Conservation (phyloP, 1,140 invertebrate species). For the Hyposmocoma kahamanoa region DNA sequence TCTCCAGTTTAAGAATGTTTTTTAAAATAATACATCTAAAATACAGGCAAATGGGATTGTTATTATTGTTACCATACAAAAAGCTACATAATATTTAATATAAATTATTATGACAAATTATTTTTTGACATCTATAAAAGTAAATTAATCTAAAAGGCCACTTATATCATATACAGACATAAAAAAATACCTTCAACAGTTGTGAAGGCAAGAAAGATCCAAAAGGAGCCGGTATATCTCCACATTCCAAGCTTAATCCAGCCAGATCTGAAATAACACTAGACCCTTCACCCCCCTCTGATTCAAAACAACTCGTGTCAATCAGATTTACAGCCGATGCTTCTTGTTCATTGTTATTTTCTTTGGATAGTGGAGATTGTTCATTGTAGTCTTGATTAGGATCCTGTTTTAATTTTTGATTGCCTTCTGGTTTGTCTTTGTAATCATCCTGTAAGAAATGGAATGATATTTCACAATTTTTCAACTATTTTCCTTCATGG, state of each 20-base stretch:
- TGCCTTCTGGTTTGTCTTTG: slow-evolving; percentile 45
- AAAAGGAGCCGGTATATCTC: slow-evolving; percentile 43
- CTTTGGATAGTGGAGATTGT: slow-evolving; percentile 23
- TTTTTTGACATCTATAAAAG: no score
- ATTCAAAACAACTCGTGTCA: slow-evolving; percentile 26
- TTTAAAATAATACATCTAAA: not conserved
- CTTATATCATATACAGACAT: no score
- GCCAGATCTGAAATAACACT: slow-evolving; percentile 49
- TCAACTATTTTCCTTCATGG: no score
- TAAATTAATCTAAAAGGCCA: no score
- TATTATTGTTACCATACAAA: no score
- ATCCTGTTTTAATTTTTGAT: slow-evolving; percentile 16
- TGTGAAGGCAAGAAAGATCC: slow-evolving; percentile 68
- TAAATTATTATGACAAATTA: no score
- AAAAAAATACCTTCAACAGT: slow-evolving; percentile 56
- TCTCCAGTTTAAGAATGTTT: slow-evolving; percentile 1
- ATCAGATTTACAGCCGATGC: slow-evolving; percentile 38
- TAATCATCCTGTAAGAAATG: slow-evolving; percentile 61
- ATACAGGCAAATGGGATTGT: not conserved
- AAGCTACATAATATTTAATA: no score
- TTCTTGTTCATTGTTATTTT: slow-evolving; percentile 17
- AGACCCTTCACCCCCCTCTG: slow-evolving; percentile 12
- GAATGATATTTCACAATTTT: slow-evolving; percentile 5
- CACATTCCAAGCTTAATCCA: slow-evolving; percentile 50
- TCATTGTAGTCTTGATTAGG: slow-evolving; percentile 15